phyloP scores from a whole-genome alignment of 2,797 vertebrate genomes.

The Rhadinocentrus ornatus region DNA sequence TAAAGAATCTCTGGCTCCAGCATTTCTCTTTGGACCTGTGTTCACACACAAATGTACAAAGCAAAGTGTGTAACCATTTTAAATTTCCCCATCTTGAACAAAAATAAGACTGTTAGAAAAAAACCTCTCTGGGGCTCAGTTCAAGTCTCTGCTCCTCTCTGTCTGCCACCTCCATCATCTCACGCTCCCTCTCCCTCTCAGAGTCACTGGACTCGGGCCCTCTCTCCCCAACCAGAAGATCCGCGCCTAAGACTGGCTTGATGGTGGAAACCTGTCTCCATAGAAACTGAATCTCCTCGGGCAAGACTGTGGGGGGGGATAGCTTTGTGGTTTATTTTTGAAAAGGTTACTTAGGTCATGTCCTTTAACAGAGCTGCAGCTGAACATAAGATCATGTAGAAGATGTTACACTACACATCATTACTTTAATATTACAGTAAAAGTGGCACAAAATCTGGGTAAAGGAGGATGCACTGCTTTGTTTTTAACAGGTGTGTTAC shows the following conservation, averaged over 20 bases:
- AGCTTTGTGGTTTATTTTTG: conserved; percentile 50
- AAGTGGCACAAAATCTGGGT: not conserved
- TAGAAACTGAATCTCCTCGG: conserved; percentile 61
- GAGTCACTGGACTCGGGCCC: conserved; percentile 66
- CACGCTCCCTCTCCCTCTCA: conserved; percentile 33
- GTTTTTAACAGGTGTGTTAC: conserved; percentile 36
- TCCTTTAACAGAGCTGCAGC: conserved; percentile 15
- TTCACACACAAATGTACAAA: conserved; percentile 29
- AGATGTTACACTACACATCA: not conserved
- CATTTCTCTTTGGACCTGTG: conserved; percentile 55
- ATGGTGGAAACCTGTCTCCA: conserved; percentile 72
- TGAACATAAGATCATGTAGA: not conserved
- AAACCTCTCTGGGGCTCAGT: conserved; percentile 60
- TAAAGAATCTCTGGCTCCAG: conserved; percentile 46
- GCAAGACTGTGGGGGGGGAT: conserved; percentile 54
- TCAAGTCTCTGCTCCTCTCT: conserved; percentile 31
- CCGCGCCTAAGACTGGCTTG: conserved; percentile 38
- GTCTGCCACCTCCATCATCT: conserved; percentile 6
- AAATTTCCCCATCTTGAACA: not conserved
- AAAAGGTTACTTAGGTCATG: conserved; percentile 40
- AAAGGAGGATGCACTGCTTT: not conserved
- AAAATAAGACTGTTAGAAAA: not conserved
- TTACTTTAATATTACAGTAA: not conserved
- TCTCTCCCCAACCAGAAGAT: conserved; percentile 42
- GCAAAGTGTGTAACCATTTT: not conserved